Percentiles rank a stretch among this genome's conserved stretches.
phyloP scores from a whole-genome alignment of 2,797 vertebrate species.

The Siniperca undulata region DNA sequence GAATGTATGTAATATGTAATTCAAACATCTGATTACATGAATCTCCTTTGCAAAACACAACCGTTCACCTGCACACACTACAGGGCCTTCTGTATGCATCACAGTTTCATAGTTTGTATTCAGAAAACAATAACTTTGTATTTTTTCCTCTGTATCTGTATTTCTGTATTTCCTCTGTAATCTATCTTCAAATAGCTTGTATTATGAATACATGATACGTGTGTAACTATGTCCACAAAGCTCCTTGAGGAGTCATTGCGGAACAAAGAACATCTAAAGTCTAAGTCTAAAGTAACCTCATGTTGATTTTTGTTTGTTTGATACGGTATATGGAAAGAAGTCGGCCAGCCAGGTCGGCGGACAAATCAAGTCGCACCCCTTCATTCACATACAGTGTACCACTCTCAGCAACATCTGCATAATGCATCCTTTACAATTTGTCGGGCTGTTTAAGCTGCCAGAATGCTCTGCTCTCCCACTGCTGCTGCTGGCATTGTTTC shows the following conservation, averaged over 20 bases:
- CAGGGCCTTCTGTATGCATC: background rate
- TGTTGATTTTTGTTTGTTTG: background rate
- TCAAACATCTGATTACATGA: background rate
- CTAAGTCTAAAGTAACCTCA: background rate
- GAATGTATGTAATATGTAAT: background rate
- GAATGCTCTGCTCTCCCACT: background rate
- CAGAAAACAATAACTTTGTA: background rate
- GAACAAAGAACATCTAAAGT: background rate
- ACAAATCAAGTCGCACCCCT: no score
- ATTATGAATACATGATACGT: background rate
- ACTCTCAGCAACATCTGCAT: no score
- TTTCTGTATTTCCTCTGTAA: no score
- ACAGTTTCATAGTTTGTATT: background rate
- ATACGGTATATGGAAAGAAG: background rate
- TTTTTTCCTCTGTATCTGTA: background rate
- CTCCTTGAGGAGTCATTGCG: background rate
- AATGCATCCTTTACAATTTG: no score
- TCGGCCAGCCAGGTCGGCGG: background rate
- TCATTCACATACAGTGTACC: background rate
- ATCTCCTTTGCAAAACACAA: conserved; percentile 3
- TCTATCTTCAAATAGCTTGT: background rate
- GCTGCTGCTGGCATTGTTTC: background rate
- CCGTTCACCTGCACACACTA: background rate
- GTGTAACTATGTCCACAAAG: no score
- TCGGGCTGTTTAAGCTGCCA: no score